Conservation (phyloP, 2,113 vertebrate species). For the Peromyscus californicus region DNA sequence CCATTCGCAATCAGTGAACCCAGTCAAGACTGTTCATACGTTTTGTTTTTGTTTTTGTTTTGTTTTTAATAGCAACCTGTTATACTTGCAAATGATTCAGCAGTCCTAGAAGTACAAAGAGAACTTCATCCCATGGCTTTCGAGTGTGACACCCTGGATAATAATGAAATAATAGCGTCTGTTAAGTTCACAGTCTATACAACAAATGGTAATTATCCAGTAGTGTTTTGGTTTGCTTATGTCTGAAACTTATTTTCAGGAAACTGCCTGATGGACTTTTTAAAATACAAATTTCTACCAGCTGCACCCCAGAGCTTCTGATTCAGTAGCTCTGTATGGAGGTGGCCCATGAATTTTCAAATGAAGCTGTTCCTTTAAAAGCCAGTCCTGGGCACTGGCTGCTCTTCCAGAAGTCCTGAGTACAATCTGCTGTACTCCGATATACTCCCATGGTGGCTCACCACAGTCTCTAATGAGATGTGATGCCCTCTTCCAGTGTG, state of each 20-base stretch:
- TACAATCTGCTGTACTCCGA: neutral
- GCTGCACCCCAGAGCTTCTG: neutral
- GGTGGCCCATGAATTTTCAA: neutral
- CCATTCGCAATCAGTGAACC: neutral
- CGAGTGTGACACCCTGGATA: constrained; percentile 80
- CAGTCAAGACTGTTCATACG: constrained; percentile 51
- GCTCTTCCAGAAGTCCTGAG: neutral
- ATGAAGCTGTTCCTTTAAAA: constrained; percentile 23
- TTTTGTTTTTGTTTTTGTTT: constrained; percentile 7
- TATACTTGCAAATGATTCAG: constrained; percentile 80
- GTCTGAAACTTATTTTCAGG: constrained; percentile 38
- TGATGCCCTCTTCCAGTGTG: neutral
- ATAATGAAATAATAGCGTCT: constrained; percentile 81
- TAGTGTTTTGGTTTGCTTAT: constrained; percentile 60
- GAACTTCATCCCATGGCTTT: constrained; percentile 76
- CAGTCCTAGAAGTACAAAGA: constrained; percentile 80
- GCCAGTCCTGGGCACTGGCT: neutral
- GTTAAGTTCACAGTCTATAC: constrained; percentile 85
- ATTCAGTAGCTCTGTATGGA: neutral
- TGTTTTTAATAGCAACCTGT: constrained; percentile 77
- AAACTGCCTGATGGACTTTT: neutral
- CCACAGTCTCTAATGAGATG: neutral
- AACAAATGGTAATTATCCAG: constrained; percentile 79
- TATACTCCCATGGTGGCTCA: neutral
- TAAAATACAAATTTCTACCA: neutral